phyloP scores from a whole-genome alignment of 2,888 invertebrate species.

The Meliscaeva auricollis region DNA sequence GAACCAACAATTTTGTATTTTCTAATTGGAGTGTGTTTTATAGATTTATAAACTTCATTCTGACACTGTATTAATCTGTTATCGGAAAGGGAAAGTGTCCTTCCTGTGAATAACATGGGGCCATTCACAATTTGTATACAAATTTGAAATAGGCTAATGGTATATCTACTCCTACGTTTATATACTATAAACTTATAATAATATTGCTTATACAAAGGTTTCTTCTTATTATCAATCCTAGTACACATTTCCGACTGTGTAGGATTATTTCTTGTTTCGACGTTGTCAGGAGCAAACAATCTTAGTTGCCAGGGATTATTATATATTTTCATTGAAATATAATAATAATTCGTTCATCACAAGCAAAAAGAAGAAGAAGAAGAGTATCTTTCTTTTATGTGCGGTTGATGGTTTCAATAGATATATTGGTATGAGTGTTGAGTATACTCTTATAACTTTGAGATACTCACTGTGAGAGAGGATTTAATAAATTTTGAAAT shows the following conservation, averaged over 20 bases:
- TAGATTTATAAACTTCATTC: too few relatives aligned
- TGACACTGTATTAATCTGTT: neutral
- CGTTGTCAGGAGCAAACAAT: slow-evolving; percentile 19
- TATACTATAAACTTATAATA: too few relatives aligned
- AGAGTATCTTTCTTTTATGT: neutral
- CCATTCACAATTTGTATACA: neutral
- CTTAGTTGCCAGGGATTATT: slow-evolving; percentile 28
- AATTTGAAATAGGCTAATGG: too few relatives aligned
- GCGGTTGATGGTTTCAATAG: neutral
- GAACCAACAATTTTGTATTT: too few relatives aligned
- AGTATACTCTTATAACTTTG: neutral
- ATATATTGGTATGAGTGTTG: neutral
- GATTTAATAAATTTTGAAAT: slow-evolving; percentile 1
- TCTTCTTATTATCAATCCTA: neutral
- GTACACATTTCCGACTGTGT: neutral
- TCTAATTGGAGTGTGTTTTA: too few relatives aligned
- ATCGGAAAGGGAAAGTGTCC: neutral
- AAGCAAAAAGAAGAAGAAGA: too few relatives aligned
- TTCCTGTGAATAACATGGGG: neutral
- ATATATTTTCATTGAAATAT: slow-evolving; percentile 26
- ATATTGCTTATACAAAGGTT: neutral
- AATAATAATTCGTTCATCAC: slow-evolving; percentile 15
- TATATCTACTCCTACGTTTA: too few relatives aligned
- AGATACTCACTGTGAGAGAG: neutral
- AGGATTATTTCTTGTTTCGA: slow-evolving; percentile 42